These are phyloP conservation scores for Chaetogeoica ovagalla DNA, from an alignment of 2,888 invertebrate genomes.

Conservation along the genomic window DNA sequence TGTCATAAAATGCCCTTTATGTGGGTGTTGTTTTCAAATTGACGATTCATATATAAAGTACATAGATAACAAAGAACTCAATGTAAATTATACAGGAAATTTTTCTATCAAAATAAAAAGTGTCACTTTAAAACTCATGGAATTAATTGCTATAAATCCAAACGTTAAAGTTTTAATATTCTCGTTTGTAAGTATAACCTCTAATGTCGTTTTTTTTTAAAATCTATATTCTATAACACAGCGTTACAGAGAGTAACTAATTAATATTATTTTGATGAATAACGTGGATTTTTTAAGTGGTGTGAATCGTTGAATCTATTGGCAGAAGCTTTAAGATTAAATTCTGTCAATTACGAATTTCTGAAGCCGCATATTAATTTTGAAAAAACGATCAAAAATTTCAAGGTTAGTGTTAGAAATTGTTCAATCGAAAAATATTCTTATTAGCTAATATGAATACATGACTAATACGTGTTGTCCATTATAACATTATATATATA, in stretches of 20 bases:
- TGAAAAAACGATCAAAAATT: conserved; percentile 61
- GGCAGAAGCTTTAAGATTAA: conserved; percentile 63
- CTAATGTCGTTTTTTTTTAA: too few relatives aligned
- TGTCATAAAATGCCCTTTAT: conserved; percentile 65
- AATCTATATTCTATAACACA: too few relatives aligned
- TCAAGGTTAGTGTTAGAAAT: conserved; percentile 61
- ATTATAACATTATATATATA: not conserved
- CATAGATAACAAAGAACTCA: conserved; percentile 57
- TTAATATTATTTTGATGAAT: not conserved
- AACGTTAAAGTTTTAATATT: conserved; percentile 72
- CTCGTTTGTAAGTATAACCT: conserved; percentile 63
- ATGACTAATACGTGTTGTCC: too few relatives aligned
- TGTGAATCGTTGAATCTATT: conserved; percentile 63
- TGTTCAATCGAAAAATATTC: too few relatives aligned
- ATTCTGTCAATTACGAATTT: conserved; percentile 61
- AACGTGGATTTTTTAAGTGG: conserved; percentile 58
- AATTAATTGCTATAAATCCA: conserved; percentile 63
- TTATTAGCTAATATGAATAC: too few relatives aligned
- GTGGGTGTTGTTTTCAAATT: conserved; percentile 63
- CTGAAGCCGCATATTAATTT: conserved; percentile 60
- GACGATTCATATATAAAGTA: conserved; percentile 32
- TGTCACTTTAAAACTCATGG: conserved; percentile 65
- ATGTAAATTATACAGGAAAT: conserved; percentile 62
- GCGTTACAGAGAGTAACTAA: too few relatives aligned
- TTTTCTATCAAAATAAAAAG: conserved; percentile 73